Conservation (phyloP, 2,113 vertebrate species). For the Pyrgilauda ruficollis region DNA sequence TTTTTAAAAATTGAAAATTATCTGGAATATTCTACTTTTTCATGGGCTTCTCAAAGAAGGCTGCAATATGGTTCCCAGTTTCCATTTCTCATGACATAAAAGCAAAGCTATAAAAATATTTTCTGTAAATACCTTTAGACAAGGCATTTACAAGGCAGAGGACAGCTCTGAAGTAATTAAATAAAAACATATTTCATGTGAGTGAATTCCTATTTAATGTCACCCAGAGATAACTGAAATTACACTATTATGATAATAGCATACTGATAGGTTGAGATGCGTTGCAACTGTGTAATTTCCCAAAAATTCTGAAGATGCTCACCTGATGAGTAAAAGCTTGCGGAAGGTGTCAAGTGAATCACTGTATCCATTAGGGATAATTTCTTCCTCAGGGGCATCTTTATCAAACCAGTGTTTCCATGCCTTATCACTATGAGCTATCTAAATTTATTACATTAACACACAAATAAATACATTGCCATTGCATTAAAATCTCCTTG, state of each 20-base stretch:
- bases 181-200: not conserved
- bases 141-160: too few relatives aligned
- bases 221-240: not conserved
- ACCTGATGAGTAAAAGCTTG: constrained; percentile 79
- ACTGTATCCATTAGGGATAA: constrained; percentile 76
- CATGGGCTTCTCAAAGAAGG: not conserved
- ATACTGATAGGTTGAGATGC: not conserved
- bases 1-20: not conserved
- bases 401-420: constrained; percentile 80
- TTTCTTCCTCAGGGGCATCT: constrained; percentile 76
- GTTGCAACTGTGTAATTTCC: not conserved
- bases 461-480: not conserved
- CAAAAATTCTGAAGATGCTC: not conserved
- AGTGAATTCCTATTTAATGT: not conserved
- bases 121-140: not conserved
- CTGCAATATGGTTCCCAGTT: not conserved
- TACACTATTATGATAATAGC: not conserved
- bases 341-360: constrained; percentile 72
- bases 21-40: not conserved
- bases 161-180: not conserved
- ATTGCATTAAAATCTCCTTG: not conserved
- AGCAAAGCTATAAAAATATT: not conserved
- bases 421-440: constrained; percentile 68
- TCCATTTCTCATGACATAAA: not conserved
- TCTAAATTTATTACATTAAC: constrained; percentile 44